These are phyloP conservation scores for Sialis lutaria DNA, from an alignment of 2,888 invertebrate species.

Conservation along the genomic window DNA sequence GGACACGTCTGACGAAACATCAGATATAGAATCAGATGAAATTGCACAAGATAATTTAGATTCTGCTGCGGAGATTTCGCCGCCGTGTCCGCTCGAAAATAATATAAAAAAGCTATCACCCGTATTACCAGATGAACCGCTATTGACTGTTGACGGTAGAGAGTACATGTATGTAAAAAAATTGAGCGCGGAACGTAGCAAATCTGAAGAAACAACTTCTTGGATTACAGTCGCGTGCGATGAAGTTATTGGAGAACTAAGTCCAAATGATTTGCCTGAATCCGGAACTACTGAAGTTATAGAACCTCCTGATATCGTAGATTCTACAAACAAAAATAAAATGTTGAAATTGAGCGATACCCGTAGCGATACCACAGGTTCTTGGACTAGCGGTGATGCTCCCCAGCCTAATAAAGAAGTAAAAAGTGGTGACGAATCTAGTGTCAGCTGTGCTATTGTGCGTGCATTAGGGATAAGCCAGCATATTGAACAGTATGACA, in stretches of 20 bases:
- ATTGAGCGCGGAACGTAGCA: slow-evolving; percentile 30
- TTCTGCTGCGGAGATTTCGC: neutral
- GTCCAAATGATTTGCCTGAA: slow-evolving; percentile 6
- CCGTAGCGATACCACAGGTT: slow-evolving; percentile 55
- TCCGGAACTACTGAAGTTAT: neutral
- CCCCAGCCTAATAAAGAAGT: slow-evolving; percentile 30
- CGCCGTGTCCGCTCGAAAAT: neutral
- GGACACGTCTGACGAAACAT: slow-evolving; percentile 25
- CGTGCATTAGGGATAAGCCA: slow-evolving; percentile 63
- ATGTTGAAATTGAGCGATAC: slow-evolving; percentile 50
- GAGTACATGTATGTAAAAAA: slow-evolving; percentile 31
- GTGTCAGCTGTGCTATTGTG: slow-evolving; percentile 63
- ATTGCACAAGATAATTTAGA: neutral
- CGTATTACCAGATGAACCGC: slow-evolving; percentile 34
- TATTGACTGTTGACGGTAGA: slow-evolving; percentile 45
- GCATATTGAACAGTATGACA: slow-evolving; percentile 46
- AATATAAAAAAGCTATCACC: neutral
- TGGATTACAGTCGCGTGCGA: slow-evolving; percentile 52
- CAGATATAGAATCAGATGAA: slow-evolving; percentile 5
- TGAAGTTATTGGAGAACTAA: slow-evolving; percentile 33
- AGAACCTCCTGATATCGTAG: neutral
- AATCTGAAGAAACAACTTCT: slow-evolving; percentile 50
- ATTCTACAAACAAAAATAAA: slow-evolving; percentile 22
- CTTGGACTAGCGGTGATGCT: slow-evolving; percentile 66
- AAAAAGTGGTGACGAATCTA: slow-evolving; percentile 49